A percentile compares a stretch with the other conserved stretches of the same genome.
phyloP scores from a whole-genome alignment of 2,113 vertebrate species.

The Formicarius rufipectus region DNA sequence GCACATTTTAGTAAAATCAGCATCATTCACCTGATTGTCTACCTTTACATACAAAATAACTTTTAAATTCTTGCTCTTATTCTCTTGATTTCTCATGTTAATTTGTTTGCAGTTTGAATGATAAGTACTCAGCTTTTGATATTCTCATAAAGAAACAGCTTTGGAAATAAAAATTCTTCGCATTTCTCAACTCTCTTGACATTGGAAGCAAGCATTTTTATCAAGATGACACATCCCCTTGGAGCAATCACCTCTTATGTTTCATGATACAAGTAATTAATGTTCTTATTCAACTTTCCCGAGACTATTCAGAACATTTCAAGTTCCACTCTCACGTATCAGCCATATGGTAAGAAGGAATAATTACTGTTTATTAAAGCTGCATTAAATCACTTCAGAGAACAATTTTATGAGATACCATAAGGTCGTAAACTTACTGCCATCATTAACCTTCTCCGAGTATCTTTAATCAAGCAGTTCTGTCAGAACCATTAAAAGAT shows the following conservation, averaged over 20 bases:
- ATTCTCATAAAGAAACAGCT: neutral
- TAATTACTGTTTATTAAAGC: conserved; percentile 61
- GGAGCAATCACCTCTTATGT: neutral
- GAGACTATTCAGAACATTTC: neutral
- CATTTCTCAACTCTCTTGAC: neutral
- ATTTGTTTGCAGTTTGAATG: neutral
- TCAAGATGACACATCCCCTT: neutral
- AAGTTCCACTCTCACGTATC: neutral
- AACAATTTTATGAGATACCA: conserved; percentile 39
- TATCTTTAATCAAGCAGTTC: conserved; percentile 32
- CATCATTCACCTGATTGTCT: neutral
- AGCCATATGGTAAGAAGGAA: conserved; percentile 52
- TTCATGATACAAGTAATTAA: conserved; percentile 25
- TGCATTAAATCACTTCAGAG: conserved; percentile 36
- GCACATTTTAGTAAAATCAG: neutral
- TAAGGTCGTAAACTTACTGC: conserved; percentile 38
- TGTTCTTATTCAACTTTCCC: conserved; percentile 26
- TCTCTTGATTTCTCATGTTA: neutral
- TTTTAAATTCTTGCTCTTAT: neutral
- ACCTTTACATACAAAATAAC: neutral
- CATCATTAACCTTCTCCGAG: conserved; percentile 57
- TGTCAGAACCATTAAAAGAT: neutral
- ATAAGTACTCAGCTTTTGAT: neutral
- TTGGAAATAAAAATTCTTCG: neutral
- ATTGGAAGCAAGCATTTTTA: neutral